A percentile compares a stretch with the other conserved stretches of the same genome.
phyloP scores from a whole-genome alignment of 2,113 vertebrate genomes.

The Machaerirhynchus nigripectus region DNA sequence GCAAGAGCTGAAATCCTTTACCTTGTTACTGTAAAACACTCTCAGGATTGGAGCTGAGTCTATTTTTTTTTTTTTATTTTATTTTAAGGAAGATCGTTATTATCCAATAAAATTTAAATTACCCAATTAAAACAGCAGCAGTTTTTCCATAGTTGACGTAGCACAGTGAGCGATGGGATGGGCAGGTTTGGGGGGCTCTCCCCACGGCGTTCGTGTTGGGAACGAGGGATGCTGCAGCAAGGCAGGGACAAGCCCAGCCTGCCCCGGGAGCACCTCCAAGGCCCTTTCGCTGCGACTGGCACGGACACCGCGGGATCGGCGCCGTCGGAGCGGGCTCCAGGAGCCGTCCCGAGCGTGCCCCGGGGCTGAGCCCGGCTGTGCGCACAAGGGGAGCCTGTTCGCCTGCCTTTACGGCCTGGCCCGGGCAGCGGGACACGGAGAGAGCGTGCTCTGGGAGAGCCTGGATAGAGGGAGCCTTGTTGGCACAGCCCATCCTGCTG shows the following conservation, averaged over 20 bases:
- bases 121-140: not conserved
- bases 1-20: not conserved
- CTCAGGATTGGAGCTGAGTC: not conserved
- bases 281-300: not conserved
- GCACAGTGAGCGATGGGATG: not conserved
- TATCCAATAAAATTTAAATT: too few species aligned
- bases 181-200: not conserved
- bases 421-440: accelerated
- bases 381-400: not conserved
- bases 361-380: not conserved
- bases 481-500: not conserved
- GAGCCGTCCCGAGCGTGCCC: not conserved
- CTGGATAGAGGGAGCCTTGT: not conserved
- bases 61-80: not conserved
- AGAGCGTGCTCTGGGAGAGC: not conserved
- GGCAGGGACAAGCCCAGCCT: not conserved
- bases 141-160: not conserved
- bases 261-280: not conserved
- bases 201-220: accelerated
- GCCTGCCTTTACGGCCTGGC: accelerated
- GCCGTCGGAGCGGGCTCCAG: accelerated
- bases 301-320: not conserved
- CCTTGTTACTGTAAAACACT: not conserved
- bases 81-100: not conserved
- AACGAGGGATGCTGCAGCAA: not conserved